Base-by-base conservation (phyloP, 1,140 invertebrate species). In the Physella acuta region DNA sequence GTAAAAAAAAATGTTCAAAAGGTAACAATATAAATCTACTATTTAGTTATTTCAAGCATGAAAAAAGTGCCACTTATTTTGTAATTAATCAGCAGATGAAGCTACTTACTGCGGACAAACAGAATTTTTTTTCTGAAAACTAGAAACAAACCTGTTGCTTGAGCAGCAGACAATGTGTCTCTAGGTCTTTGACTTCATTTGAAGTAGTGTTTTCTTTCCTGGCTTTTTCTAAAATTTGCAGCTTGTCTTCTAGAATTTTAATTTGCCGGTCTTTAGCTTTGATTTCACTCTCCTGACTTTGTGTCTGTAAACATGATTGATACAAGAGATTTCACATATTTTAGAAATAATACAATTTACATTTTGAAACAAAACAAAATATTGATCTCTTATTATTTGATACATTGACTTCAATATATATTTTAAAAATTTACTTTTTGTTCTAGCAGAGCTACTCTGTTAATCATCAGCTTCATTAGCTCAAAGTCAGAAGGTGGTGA, bases 391-490 rank as follows among this genome's bases (percentile, higher is more conserved):
- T n/a, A n/a, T n/a, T n/a, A n/a, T n/a, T n/a, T n/a, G n/a, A n/a
- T n/a, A n/a, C n/a, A n/a, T n/a, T n/a, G n/a, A n/a, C n/a, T n/a
- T n/a, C n/a, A n/a, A n/a, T n/a, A n/a, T n/a, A n/a, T n/a, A n/a
- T n/a, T n/a, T n/a, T n/a, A n/a, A n/a, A n/a, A 36, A 24, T 66
- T 66, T 3, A 76, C 70, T 53, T 77, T 75, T 28, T 77, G 71
- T 67, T 83, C 82, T 44, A 83, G 71, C 28, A 74, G 49, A 33
- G 78, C 70, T 28, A 83, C 76, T 26, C 74, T 72, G 2, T 72
- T 74, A 77, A 82, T 83, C 82, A 83, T 82, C 51, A 78, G 60
- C 14, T 76, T 64, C 81, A 83, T 83, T 34, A 83, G 70, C 3
- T 82, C 82, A 70, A 77, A 74, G 34, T 81, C 75, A 69, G 72